Base-by-base conservation (phyloP, 2,888 invertebrate species). In the Volucella inflata region DNA sequence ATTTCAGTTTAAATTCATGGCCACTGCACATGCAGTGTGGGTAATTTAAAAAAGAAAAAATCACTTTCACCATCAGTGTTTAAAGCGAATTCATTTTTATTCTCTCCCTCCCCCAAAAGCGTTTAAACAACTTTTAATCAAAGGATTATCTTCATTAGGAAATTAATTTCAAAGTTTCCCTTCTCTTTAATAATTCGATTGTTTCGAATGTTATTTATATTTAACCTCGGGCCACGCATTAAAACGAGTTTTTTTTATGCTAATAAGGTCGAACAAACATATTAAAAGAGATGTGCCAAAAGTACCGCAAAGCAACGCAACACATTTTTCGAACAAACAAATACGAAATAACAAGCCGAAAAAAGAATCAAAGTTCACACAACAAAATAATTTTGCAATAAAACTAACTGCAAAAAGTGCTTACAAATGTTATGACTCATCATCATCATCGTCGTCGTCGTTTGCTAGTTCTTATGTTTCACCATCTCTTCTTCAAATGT, bases 291-390 rank as follows among this genome's bases (percentile, higher is more conserved):
- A 30, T 12, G 36, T 6, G 42, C 42, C 21, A 21, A 67, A 67
- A 40, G 21, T 55, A 68, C 53, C 44, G 30, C 55, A 55, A 55
- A 14, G 42, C 51, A 21, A 21, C 21, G 21, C 21, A 21, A 21
- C 21, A 21, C 21, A n/a, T 21, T 21, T 21, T 21, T 40, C 12
- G n/a, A 65, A 51, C 16, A 38, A 14, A n/a, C n/a, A n/a, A 48
- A 9, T 30, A 16, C 67, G 53, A 68, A 68, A 21, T 21, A 21
- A 21, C 21, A 21, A 21, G 2, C 21, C 1, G 21, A 2, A n/a
- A 42, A 36, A 44, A 30, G 55, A 68, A 30, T 46, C 36, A 70
- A 70, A 70, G 57, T 57, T 70, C 68, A 70, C 53, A 50, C 17
- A 53, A 12, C 50, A n/a, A 51, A 51, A 42, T 21, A 21, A 65